A percentile compares a stretch with the other conserved stretches of the same genome.
Evolutionary conservation across 2,888 invertebrate genomes (phyloP).

Genomic region (Agrotis clavis): DNA sequence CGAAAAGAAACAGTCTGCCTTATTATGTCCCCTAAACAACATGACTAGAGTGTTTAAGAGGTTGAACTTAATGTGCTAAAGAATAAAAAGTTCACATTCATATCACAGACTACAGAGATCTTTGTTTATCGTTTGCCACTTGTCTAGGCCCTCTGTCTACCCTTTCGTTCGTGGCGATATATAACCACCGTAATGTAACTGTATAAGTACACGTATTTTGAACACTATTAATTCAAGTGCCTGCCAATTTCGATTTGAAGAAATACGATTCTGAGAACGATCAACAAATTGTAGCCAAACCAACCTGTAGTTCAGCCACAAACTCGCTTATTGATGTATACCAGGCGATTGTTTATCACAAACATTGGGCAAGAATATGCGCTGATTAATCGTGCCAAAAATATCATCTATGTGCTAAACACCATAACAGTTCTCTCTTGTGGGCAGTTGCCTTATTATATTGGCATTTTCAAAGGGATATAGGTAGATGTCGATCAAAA

Average conservation of each 20-base stretch:
- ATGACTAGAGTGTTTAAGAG: too few species aligned
- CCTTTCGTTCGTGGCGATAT: too few species aligned
- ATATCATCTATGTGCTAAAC: constrained; percentile 38
- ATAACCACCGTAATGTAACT: too few species aligned
- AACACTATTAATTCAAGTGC: constrained; percentile 7
- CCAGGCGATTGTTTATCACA: constrained; percentile 49
- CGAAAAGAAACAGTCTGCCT: too few species aligned
- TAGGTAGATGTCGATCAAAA: neutral
- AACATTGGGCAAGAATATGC: constrained; percentile 41
- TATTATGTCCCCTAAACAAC: too few species aligned
- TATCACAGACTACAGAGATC: too few species aligned
- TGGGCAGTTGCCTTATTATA: constrained; percentile 5
- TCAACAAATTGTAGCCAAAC: constrained; percentile 26
- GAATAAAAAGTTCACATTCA: too few species aligned
- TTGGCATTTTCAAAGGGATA: constrained; percentile 1
- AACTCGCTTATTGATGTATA: constrained; percentile 57
- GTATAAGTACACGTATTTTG: too few species aligned
- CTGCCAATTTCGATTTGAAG: neutral
- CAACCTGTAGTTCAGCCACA: neutral
- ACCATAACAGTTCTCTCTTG: neutral
- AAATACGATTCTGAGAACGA: constrained; percentile 22
- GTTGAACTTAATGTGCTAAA: too few species aligned
- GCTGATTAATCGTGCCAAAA: constrained; percentile 46
- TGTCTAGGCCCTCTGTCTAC: too few species aligned
- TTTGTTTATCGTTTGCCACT: too few species aligned